Conservation (phyloP, 2,888 invertebrate species). For the Hermaeophaga mercurialis region DNA sequence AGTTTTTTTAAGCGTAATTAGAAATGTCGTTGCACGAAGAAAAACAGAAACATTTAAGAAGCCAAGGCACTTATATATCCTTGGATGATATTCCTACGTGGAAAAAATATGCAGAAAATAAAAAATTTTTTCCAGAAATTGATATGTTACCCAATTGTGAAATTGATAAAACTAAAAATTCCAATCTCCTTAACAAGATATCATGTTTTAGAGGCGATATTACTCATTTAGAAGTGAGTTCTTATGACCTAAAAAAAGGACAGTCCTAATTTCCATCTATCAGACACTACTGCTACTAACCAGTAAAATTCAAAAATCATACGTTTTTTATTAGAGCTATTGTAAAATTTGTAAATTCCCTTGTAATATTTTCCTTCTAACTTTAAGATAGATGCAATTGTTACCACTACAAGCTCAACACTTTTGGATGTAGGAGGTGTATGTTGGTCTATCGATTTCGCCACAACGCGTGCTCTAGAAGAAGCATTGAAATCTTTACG, state of each 20-base stretch:
- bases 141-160: conserved; percentile 48
- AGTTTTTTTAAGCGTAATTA: not conserved
- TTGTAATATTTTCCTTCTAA: too few species aligned
- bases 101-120: conserved; percentile 58
- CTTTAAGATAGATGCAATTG: conserved; percentile 78
- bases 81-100: conserved; percentile 63
- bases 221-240: conserved; percentile 71
- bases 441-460: conserved; percentile 87
- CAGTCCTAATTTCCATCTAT: too few species aligned
- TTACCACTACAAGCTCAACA: conserved; percentile 84
- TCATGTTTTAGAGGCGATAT: conserved; percentile 81
- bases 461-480: conserved; percentile 72
- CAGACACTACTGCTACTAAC: too few species aligned
- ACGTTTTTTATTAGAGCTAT: too few species aligned
- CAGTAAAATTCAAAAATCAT: too few species aligned
- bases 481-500: conserved; percentile 73
- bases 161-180: conserved; percentile 57
- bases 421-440: conserved; percentile 86
- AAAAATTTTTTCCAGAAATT: conserved; percentile 53
- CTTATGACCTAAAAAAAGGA: too few species aligned
- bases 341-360: too few species aligned
- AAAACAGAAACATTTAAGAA: conserved; percentile 61
- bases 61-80: conserved; percentile 58
- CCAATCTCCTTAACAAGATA: conserved; percentile 63
- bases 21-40: conserved; percentile 62